phyloP scores from a whole-genome alignment of 2,797 vertebrate species.

The Notolepis coatsorum region DNA sequence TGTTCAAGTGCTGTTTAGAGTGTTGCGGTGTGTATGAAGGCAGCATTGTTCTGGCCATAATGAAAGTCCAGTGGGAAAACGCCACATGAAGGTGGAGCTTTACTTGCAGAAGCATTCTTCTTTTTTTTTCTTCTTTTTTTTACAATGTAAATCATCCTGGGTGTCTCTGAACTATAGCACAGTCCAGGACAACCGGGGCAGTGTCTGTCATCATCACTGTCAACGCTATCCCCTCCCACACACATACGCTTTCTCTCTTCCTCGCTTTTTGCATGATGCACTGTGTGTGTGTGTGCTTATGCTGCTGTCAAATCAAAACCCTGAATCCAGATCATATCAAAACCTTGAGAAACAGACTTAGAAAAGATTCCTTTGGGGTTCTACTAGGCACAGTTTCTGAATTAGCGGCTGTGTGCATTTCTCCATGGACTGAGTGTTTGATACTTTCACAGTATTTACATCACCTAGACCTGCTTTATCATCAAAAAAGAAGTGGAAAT shows the following conservation, averaged over 20 bases:
- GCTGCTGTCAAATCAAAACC: too few relatives aligned
- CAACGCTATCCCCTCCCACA: background rate
- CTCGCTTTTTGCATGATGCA: conserved; percentile 34
- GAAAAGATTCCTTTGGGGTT: too few relatives aligned
- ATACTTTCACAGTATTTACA: too few relatives aligned
- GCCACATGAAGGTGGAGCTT: conserved; percentile 44
- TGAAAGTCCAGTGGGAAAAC: background rate
- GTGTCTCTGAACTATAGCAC: conserved; percentile 12
- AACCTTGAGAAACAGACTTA: too few relatives aligned
- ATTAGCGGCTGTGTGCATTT: too few relatives aligned
- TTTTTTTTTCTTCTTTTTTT: too few relatives aligned
- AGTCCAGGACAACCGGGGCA: background rate
- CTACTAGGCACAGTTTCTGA: too few relatives aligned
- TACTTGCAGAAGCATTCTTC: conserved; percentile 44
- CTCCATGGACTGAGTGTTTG: too few relatives aligned
- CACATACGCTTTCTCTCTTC: conserved; percentile 18
- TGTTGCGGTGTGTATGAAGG: conserved; percentile 2
- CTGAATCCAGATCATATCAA: too few relatives aligned
- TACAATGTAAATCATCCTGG: conserved; percentile 41
- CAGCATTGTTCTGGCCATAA: conserved; percentile 19
- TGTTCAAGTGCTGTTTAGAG: conserved; percentile 27
- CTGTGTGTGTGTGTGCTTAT: conserved; percentile 27
- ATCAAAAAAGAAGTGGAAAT: too few relatives aligned
- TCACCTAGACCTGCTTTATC: too few relatives aligned
- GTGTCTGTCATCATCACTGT: too few relatives aligned